Percentiles rank a stretch among this genome's conserved stretches.
Conservation (phyloP, 2,113 vertebrate species). For the Notarius lentiginosus region DNA sequence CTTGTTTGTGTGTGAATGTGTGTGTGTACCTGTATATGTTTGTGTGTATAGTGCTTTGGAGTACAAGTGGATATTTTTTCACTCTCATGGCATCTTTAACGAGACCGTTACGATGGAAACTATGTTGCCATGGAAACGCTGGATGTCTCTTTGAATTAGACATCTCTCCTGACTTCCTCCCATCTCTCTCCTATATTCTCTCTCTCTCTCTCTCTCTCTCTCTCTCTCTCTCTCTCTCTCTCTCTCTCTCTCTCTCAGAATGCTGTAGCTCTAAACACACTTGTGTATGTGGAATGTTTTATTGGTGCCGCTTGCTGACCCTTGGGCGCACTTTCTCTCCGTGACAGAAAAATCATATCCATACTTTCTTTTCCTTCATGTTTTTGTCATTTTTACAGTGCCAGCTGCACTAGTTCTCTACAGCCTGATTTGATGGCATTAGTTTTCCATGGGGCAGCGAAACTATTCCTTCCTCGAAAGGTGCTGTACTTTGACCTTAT, state of each 20-base stretch:
- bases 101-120: conserved; percentile 75
- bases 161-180: conserved; percentile 67
- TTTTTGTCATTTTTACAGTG: background rate
- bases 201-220: conserved; percentile 51
- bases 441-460: background rate
- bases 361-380: background rate
- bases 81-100: conserved; percentile 79
- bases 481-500: background rate
- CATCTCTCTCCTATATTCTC: conserved; percentile 47
- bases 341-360: background rate
- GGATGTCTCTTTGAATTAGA: conserved; percentile 79
- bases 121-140: conserved; percentile 80
- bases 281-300: conserved; percentile 27
- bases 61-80: conserved; percentile 71
- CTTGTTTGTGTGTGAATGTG: conserved; percentile 1
- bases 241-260: conserved; percentile 56
- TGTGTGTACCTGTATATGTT: conserved; percentile 54
- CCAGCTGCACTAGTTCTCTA: background rate
- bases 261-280: conserved; percentile 13
- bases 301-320: conserved; percentile 25
- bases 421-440: background rate
- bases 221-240: conserved; percentile 53
- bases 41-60: conserved; percentile 56
- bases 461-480: background rate
- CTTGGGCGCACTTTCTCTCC: background rate